A percentile compares a stretch with the other conserved stretches of the same genome.
Conservation (phyloP, 1,140 invertebrate species). For the Lerema accius region DNA sequence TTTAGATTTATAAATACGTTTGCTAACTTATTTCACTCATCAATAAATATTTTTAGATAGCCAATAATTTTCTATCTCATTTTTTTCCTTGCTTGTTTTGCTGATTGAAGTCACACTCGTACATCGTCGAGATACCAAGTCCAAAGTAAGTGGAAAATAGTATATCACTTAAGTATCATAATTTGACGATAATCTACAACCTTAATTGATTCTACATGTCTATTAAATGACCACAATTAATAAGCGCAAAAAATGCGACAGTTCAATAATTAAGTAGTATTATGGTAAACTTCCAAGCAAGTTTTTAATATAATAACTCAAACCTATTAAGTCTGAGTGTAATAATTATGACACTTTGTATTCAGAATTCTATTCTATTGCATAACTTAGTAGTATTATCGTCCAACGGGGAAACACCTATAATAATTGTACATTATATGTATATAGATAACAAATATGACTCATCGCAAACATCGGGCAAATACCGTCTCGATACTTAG, state of each 20-base stretch:
- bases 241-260: background rate
- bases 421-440: background rate
- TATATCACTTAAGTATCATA: background rate
- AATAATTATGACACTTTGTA: too few species aligned
- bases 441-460: constrained; percentile 3
- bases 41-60: too few species aligned
- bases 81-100: too few species aligned
- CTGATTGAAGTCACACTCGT: too few species aligned
- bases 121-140: too few species aligned
- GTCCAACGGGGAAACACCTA: background rate
- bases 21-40: too few species aligned
- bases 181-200: background rate
- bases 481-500: constrained; percentile 13
- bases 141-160: too few species aligned
- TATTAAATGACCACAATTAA: background rate
- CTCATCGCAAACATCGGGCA: constrained; percentile 4
- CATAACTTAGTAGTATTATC: background rate
- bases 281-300: background rate
- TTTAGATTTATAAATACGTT: too few species aligned
- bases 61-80: too few species aligned
- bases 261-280: background rate
- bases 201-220: too few species aligned
- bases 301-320: background rate
- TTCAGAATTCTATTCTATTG: background rate
- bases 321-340: too few species aligned